Evolutionary conservation across 2,888 invertebrate genomes (phyloP), one percentile per base, ranked within the genome.

Genomic region (Dynastes grantii): DNA sequence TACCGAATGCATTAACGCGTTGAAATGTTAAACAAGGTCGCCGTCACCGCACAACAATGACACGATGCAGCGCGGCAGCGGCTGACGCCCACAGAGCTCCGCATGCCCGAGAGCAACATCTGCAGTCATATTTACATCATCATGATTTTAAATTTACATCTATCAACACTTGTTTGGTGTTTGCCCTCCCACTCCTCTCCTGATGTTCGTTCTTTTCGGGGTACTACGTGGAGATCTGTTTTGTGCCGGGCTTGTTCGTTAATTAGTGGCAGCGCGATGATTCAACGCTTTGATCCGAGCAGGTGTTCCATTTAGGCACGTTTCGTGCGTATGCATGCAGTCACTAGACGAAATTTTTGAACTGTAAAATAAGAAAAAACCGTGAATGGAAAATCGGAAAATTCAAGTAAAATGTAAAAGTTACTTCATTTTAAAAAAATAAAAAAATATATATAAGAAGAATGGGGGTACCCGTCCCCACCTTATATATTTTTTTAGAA

Each of bases 81-180:
- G 40, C 61, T 11, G 45, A 63, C 71, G 55, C 71, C 55, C 58
- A 71, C 71, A 58, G 32, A 32, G 16, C 29, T 71, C 55, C 37
- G 55, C 49, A 29, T 65, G n/a, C 13, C 64, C 16, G 4, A n/a
- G 76, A n/a, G 64, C 76, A 53, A 32, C 65, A 65, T 76, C 65
- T 65, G 65, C 64, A 76, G 29, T 65, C 64, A 76, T 77, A 77
- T 77, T 70, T 77, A 77, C 77, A 68, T 77, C 68, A 77, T 77
- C 77, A 77, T 63, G 77, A 68, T 77, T 77, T 77, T 77, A 77
- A 77, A 77, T 77, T 77, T 70, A 77, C 77, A 70, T 58, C 70
- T 53, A 77, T 77, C 70, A 68, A 27, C 77, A 58, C 70, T 77
- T 70, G 77, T 77, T 77, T 61, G 63, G 13, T 55, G 55, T 55